Evolutionary conservation across 2,888 invertebrate species (phyloP).

Genomic region (Lucinisca nassula): DNA sequence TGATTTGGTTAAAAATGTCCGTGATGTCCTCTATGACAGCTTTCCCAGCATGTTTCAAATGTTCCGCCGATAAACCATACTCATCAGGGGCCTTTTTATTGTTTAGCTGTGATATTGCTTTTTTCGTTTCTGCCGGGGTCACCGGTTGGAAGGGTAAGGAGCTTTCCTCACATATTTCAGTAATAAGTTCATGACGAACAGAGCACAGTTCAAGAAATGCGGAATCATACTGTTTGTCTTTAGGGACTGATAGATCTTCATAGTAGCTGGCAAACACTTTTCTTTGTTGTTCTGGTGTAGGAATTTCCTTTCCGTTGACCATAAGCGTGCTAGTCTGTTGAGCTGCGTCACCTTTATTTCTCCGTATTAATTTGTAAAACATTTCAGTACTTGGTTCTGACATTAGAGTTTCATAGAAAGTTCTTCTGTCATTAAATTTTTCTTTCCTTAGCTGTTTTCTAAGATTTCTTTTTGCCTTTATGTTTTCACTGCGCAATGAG

Average conservation of each 20-base stretch:
- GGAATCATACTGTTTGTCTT: background rate
- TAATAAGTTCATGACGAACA: background rate
- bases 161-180: background rate
- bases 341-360: background rate
- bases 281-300: background rate
- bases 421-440: background rate
- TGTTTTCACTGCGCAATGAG: background rate
- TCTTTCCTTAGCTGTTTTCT: background rate
- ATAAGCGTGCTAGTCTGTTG: background rate
- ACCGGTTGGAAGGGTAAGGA: background rate
- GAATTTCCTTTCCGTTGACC: background rate
- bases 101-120: background rate
- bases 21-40: background rate
- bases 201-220: background rate
- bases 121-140: background rate
- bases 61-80: background rate
- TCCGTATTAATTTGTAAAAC: background rate
- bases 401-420: slow-evolving; percentile 6
- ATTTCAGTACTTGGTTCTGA: background rate
- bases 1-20: background rate
- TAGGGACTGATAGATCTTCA: background rate
- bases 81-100: background rate
- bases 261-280: background rate
- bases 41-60: background rate
- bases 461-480: background rate